Conservation (phyloP, 2,888 invertebrate species). For the Odontothrips loti region DNA sequence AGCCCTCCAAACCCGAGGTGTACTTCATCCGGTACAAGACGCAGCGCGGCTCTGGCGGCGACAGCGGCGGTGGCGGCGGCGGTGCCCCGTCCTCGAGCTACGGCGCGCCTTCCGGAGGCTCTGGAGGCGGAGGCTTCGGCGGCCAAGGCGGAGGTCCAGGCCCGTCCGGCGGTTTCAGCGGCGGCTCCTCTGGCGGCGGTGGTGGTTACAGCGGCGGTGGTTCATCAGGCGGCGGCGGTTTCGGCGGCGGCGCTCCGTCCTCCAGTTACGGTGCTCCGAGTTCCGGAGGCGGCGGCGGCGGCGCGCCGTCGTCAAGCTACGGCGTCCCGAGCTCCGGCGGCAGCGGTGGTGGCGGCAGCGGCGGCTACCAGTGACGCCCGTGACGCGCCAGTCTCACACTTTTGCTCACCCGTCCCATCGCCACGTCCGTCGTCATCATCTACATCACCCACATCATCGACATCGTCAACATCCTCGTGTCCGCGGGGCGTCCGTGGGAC, state of each 20-base stretch:
- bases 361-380: conserved; percentile 7
- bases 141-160: conserved; percentile 52
- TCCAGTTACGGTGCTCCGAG: conserved; percentile 23
- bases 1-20: conserved; percentile 83
- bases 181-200: conserved; percentile 20
- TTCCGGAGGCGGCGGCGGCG: conserved; percentile 20
- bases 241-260: conserved; percentile 25
- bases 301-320: conserved; percentile 21
- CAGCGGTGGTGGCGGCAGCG: conserved; percentile 24
- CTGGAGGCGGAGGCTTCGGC: conserved; percentile 57
- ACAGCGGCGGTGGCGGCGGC: conserved; percentile 46
- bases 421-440: neutral
- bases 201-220: conserved; percentile 23
- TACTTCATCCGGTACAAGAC: conserved; percentile 88
- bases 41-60: conserved; percentile 56
- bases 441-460: neutral
- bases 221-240: conserved; percentile 7
- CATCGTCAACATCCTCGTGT: no score
- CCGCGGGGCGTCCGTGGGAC: no score
- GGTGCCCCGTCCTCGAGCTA: conserved; percentile 53
- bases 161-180: conserved; percentile 32
- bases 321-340: neutral
- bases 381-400: neutral
- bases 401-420: conserved; percentile 12
- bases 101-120: conserved; percentile 49